Evolutionary conservation across 1,140 invertebrate species (phyloP), one percentile per base, ranked within the genome.

Genomic region (Calliphora vicina): DNA sequence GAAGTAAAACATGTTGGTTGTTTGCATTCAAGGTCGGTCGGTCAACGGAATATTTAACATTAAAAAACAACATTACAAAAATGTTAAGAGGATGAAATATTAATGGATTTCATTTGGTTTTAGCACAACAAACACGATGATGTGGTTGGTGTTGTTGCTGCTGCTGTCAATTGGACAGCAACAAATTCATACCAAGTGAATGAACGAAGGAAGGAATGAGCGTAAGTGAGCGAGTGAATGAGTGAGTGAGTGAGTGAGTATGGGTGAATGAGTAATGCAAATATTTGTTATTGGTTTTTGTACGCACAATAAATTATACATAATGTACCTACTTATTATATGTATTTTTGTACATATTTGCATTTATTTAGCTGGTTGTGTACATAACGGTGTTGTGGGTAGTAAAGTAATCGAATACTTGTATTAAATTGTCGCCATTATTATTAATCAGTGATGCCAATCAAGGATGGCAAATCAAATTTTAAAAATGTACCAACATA

Each of bases 21-120:
- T 67, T 67, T 67, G 23, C 61, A 67, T 67, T 67, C 61, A 67
- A 67, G 61, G 61, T 67, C 61, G 61, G n/a, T 67, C 61, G 61
- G 61, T 67, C 61, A 67, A 67, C 61, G 61, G 45, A 50, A 50
- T 50, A 50, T 50, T 50, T 50, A 50, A 50, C 4, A n/a, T n/a
- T n/a, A n/a, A n/a, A n/a, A n/a, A 50, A 50, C 12, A 50, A 17
- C 45, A 50, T 50, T 43, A 43, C 45, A 50, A 12, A 50, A 13
- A 3, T n/a, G n/a, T n/a, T n/a, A n/a, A 50, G 35, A 35, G 43
- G 43, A 50, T 10, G 12, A 50, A 50, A n/a, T 15, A 13, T n/a
- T 50, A 50, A 50, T 50, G 45, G 45, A 17, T 50, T 50, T n/a
- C n/a, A n/a, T n/a, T 50, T 50, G 12, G 45, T 50, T 43, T 5